Evolutionary conservation across 2,888 invertebrate genomes (phyloP), one percentile per base, ranked within the genome.

Genomic region (Drosophila infuscata): DNA sequence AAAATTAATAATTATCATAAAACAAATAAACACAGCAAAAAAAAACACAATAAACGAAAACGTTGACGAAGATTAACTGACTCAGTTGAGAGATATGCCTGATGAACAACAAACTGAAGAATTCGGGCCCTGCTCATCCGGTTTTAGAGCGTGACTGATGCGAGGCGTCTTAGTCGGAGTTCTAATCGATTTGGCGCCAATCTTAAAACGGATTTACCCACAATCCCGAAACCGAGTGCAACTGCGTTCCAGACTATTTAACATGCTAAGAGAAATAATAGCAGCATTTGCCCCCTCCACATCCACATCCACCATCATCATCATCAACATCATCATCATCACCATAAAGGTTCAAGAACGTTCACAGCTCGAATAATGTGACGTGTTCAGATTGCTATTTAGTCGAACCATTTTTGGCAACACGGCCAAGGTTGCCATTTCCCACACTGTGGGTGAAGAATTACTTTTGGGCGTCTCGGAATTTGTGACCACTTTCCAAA

Each of bases 141-240:
- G 85, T 85, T 84, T 82, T n/a, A 25, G 46, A 69, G 58, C 58
- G 63, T 70, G 70, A 71, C 54, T 56, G 62, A 57, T 53, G 67
- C 35, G 51, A 36, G 52, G 36, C 57, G 54, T 54, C 58, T 67
- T 61, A 58, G 62, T 72, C 66, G 64, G 60, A 48, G 67, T 70
- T 84, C 82, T 84, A 85, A 87, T 84, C 69, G 65, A 73, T 67
- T 70, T 82, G 81, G 88, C 81, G 88, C 79, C 85, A 79, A 62
- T 68, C 67, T 56, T 64, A 59, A 73, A 60, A 58, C 64, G 53
- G 54, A 48, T 33, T 64, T 79, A 74, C 57, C 63, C 56, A 48
- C 30, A 30, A 3, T 51, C 25, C n/a, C 35, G 62, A 59, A 25
- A 6, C 46, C 64, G 70, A 64, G 32, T 82, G 84, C 79, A 82